Evolutionary conservation across 2,888 invertebrate species (phyloP).

Genomic region (Rhagonycha fulva): DNA sequence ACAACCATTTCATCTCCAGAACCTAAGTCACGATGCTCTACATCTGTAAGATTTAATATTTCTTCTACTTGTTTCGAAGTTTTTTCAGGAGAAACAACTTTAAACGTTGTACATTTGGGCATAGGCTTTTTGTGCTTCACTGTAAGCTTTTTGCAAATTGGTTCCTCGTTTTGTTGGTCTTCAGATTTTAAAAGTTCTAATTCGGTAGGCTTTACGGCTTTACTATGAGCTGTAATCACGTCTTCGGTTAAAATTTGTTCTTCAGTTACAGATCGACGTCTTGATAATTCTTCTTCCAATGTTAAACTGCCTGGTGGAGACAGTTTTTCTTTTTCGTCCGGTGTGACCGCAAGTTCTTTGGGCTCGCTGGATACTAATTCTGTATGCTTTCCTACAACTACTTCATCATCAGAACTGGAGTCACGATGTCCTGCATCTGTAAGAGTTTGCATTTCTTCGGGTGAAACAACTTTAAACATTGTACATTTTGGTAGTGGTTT

Average conservation of each 20-base stretch:
- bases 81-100: background rate
- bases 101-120: background rate
- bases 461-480: background rate
- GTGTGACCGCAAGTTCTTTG: background rate
- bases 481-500: constrained; percentile 24
- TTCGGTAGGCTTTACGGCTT: background rate
- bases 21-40: background rate
- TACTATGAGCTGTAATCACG: constrained; percentile 5
- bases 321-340: background rate
- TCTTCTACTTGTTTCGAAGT: too few relatives aligned
- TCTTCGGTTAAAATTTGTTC: background rate
- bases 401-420: background rate
- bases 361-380: background rate
- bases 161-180: constrained; percentile 35
- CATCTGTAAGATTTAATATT: background rate
- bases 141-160: constrained; percentile 43
- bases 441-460: background rate
- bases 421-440: background rate
- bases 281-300: background rate
- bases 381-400: background rate
- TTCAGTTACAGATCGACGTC: background rate
- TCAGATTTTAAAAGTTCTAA: background rate
- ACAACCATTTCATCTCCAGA: background rate
- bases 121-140: constrained; percentile 35
- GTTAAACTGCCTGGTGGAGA: background rate